A percentile compares a stretch with the other conserved stretches of the same genome.
These are phyloP conservation scores for Ctenicera cuprea DNA, from an alignment of 2,888 invertebrate species.

Conservation along the genomic window DNA sequence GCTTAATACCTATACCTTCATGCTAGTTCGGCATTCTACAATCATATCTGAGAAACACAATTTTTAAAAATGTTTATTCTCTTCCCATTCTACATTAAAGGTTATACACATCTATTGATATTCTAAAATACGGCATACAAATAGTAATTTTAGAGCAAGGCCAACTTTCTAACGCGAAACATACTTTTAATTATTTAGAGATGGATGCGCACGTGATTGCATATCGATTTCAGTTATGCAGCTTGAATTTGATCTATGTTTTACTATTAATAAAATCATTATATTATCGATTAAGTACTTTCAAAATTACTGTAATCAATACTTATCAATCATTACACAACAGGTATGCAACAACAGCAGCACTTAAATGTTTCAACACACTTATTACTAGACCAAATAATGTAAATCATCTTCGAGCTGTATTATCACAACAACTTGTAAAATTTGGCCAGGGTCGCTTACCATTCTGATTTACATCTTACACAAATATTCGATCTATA, in stretches of 20 bases:
- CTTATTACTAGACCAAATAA: conserved; percentile 4
- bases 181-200: no score
- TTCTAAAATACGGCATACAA: no score
- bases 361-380: conserved; percentile 14
- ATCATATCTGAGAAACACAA: no score
- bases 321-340: no score
- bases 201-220: background rate
- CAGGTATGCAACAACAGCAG: background rate
- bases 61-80: no score
- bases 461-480: conserved; percentile 18
- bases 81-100: no score
- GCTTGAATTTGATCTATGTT: background rate
- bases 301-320: conserved; percentile 3
- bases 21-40: no score
- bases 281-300: background rate
- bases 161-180: no score
- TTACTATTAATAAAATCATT: background rate
- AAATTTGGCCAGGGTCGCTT: conserved; percentile 19
- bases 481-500: conserved; percentile 26
- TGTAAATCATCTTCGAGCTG: conserved; percentile 17
- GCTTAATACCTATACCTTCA: no score
- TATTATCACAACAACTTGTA: conserved; percentile 19
- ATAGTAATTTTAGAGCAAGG: no score
- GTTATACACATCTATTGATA: no score
- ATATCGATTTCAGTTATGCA: background rate